Conservation (phyloP, 1,140 invertebrate genomes). For the Potamilus streckersoni region DNA sequence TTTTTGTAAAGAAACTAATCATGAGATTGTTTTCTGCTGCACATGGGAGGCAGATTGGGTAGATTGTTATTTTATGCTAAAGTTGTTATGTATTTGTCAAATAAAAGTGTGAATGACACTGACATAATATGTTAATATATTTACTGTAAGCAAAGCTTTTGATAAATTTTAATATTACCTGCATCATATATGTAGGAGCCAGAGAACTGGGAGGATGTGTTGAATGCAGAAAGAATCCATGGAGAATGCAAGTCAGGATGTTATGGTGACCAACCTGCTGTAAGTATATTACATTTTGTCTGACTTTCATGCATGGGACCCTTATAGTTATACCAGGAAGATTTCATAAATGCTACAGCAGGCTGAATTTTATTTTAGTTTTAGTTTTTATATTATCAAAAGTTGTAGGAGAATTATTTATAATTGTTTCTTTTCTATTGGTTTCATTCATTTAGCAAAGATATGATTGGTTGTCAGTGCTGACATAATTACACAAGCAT, state of each 20-base stretch:
- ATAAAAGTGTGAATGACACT: background rate
- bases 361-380: too few relatives aligned
- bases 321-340: too few relatives aligned
- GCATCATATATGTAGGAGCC: constrained; percentile 37
- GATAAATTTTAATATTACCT: constrained; percentile 2
- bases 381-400: too few relatives aligned
- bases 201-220: constrained; percentile 50
- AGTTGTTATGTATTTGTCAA: background rate
- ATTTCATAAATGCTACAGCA: too few relatives aligned
- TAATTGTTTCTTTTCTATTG: too few relatives aligned
- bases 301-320: background rate
- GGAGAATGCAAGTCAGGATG: constrained; percentile 37
- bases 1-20: too few relatives aligned
- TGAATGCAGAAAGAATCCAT: constrained; percentile 25
- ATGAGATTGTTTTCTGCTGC: too few relatives aligned
- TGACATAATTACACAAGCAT: background rate
- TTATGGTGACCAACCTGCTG: constrained; percentile 33
- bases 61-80: background rate
- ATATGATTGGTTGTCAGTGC: too few relatives aligned
- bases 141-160: background rate
- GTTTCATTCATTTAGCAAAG: too few relatives aligned
- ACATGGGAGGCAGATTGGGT: too few relatives aligned
- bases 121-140: background rate
- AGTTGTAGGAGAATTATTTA: too few relatives aligned
- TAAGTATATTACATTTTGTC: constrained; percentile 14